These are phyloP conservation scores for Catamblyrhynchus diadema DNA, from an alignment of 2,797 vertebrate species.

Conservation along the genomic window DNA sequence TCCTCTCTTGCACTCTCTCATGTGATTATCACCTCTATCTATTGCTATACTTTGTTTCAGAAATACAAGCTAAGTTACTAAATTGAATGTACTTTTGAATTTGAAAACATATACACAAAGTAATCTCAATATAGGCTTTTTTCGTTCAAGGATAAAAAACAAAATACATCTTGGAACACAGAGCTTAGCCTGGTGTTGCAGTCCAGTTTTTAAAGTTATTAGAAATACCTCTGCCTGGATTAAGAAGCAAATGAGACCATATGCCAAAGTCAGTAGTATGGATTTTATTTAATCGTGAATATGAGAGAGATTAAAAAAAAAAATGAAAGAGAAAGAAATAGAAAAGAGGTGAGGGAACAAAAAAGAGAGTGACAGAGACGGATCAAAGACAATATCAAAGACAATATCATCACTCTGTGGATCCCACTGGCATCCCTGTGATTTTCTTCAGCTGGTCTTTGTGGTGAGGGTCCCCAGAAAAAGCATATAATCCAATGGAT, in stretches of 20 bases:
- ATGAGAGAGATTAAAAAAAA: neutral
- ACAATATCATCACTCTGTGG: fast-evolving
- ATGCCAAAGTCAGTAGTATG: neutral
- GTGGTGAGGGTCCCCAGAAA: neutral
- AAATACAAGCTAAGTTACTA: neutral
- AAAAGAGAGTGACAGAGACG: neutral
- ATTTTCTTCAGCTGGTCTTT: neutral
- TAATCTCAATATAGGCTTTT: neutral
- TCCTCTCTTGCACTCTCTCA: neutral
- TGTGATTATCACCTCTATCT: neutral
- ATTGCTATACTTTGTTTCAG: neutral
- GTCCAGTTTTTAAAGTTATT: neutral
- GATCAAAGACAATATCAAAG: neutral
- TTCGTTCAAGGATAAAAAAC: neutral
- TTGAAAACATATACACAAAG: neutral
- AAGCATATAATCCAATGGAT: neutral
- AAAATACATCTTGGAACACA: neutral
- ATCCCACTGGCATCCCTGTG: fast-evolving
- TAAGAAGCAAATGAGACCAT: neutral
- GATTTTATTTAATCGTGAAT: neutral
- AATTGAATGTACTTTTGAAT: neutral
- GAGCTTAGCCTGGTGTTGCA: neutral
- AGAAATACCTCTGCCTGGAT: neutral
- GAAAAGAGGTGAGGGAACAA: neutral
- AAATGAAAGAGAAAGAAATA: neutral